These are phyloP conservation scores for Sthenelais limicola DNA, from an alignment of 2,888 invertebrate species.

Conservation along the genomic window DNA sequence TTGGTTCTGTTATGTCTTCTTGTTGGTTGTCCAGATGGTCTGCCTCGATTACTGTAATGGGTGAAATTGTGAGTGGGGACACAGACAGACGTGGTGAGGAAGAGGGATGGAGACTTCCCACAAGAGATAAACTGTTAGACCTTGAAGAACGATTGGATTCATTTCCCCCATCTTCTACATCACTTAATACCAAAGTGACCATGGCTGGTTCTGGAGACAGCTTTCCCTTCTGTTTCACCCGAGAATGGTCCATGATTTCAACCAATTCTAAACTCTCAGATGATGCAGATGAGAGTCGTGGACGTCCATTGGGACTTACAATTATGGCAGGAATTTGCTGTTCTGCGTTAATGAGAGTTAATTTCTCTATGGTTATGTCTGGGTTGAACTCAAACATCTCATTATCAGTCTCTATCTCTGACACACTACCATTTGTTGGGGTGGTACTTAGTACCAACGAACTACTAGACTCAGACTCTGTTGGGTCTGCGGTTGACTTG, in stretches of 20 bases:
- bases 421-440: too few relatives aligned
- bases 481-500: too few relatives aligned
- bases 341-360: too few relatives aligned
- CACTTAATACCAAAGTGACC: slow-evolving; percentile 57
- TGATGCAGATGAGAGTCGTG: slow-evolving; percentile 18
- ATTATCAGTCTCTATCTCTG: too few relatives aligned
- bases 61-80: slow-evolving; percentile 51
- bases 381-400: too few relatives aligned
- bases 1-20: too few relatives aligned
- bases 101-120: not conserved
- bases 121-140: not conserved
- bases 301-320: slow-evolving; percentile 20
- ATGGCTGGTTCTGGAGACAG: slow-evolving; percentile 54
- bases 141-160: not conserved
- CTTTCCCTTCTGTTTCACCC: not conserved
- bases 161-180: slow-evolving; percentile 45
- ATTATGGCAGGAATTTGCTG: slow-evolving; percentile 33
- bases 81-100: not conserved
- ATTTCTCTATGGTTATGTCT: too few relatives aligned
- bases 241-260: slow-evolving; percentile 26
- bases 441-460: too few relatives aligned
- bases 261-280: slow-evolving; percentile 30
- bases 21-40: slow-evolving; percentile 63
- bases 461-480: too few relatives aligned
- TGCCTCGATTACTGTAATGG: slow-evolving; percentile 67